These are phyloP conservation scores for Nesogale talazaci DNA, from an alignment of 2,113 vertebrate genomes.

Conservation along the genomic window DNA sequence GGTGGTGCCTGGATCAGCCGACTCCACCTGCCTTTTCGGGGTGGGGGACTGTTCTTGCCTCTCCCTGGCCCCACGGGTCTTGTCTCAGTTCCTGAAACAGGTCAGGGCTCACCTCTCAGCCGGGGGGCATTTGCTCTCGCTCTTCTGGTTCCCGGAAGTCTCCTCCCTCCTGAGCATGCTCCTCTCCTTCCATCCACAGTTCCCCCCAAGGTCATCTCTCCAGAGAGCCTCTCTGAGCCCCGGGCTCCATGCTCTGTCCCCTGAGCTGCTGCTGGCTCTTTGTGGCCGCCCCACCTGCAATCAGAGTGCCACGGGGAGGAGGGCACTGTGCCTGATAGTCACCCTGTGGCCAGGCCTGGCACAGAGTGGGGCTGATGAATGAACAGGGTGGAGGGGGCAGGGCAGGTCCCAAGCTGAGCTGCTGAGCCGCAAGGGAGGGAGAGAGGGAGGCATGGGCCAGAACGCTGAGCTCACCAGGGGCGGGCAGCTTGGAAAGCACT, in stretches of 20 bases:
- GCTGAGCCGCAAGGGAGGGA: too few relatives aligned
- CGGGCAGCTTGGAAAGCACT: background rate
- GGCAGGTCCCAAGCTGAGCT: background rate
- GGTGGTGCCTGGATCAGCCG: background rate
- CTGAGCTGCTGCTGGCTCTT: slow-evolving; percentile 9
- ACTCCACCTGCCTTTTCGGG: background rate
- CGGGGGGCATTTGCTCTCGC: background rate
- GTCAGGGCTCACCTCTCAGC: background rate
- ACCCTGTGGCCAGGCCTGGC: background rate
- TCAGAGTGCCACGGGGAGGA: background rate
- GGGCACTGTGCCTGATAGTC: background rate
- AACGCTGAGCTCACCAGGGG: fast-evolving
- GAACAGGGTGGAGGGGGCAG: background rate
- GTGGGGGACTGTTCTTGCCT: background rate
- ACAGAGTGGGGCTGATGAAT: background rate
- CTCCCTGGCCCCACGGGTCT: background rate
- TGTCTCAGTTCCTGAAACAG: background rate
- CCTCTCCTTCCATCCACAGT: background rate
- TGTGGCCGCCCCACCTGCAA: background rate
- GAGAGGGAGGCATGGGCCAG: background rate
- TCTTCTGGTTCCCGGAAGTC: background rate
- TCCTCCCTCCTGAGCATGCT: background rate
- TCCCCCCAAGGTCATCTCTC: background rate
- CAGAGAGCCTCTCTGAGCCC: background rate
- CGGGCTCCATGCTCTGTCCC: background rate